phyloP scores from a whole-genome alignment of 2,797 vertebrate genomes.

The Todus mexicanus region DNA sequence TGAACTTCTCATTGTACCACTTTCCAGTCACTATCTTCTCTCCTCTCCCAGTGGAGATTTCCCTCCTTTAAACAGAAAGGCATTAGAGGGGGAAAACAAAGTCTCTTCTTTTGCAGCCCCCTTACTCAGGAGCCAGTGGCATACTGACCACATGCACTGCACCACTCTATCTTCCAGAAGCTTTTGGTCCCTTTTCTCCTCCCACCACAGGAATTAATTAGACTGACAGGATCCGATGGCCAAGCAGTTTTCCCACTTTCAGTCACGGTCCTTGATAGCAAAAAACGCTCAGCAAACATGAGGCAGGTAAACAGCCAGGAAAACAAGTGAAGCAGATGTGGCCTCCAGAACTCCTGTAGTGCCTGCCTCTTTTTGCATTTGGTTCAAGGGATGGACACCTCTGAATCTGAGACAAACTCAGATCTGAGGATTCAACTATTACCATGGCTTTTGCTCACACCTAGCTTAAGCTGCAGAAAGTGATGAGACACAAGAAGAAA shows the following conservation, averaged over 20 bases:
- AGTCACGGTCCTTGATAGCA: neutral
- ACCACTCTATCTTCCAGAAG: neutral
- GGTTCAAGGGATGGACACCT: neutral
- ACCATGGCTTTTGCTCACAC: neutral
- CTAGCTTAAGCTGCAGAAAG: neutral
- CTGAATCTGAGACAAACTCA: neutral
- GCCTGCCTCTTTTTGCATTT: neutral
- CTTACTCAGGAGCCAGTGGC: neutral
- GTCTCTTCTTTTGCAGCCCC: neutral
- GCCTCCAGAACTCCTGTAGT: neutral
- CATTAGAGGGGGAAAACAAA: neutral
- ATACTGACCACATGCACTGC: neutral
- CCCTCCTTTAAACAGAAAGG: neutral
- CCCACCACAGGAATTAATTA: neutral
- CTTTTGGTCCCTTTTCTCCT: neutral
- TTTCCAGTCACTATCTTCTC: neutral
- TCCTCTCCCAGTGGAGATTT: neutral
- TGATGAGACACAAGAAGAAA: neutral
- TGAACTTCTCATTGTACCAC: neutral
- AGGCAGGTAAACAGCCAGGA: neutral
- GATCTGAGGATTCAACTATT: neutral
- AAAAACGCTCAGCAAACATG: neutral
- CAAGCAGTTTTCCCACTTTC: neutral
- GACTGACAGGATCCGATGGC: neutral
- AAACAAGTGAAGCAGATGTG: neutral